Base-by-base conservation (phyloP, 2,888 invertebrate genomes). In the Coleophora deauratella region DNA sequence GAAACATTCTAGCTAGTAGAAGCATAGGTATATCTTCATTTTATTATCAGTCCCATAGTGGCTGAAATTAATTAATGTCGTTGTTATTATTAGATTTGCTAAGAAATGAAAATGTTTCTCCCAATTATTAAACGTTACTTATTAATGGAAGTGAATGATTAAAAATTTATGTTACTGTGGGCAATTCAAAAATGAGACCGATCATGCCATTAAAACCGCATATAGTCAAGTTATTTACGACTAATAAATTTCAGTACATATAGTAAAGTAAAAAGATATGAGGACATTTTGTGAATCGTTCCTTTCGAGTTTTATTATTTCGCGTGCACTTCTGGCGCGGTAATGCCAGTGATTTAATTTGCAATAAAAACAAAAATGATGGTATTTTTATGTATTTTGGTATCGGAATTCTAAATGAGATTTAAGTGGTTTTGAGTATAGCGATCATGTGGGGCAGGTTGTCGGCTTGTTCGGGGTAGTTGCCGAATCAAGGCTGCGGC, bases 191-290 rank as follows among this genome's bases (percentile, higher is more conserved):
- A 73, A 70, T 65, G 68, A 69, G 64, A 63, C 63, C 70, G 68
- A 66, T 70, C 62, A 60, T 50, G 50, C 55, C 59, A 63, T 77
- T 75, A 77, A 77, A 77, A 66, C 64, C 57, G 63, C 64, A 67
- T 69, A 72, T 55, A 64, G 55, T 59, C 54, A 46, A 53, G 52
- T 60, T 65, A 68, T 78, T 78, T 76, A 80, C 58, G 74, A 67
- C 59, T 70, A 71, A 77, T 78, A 78, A 79, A 78, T 70, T 72
- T 66, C 59, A 58, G 54, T 59, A 66, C 39, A 37, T 35, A 21
- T 21, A 21, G 21, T 69, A 65, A 71, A 67, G 57, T 62, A 70
- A 72, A 72, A 71, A 66, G 62, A 69, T 70, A 74, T 63, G 60
- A 56, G 57, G 65, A 73, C 70, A 69, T 68, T 70, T 71, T 67